These are phyloP conservation scores for Drosophila meridionalis DNA, from an alignment of 2,888 invertebrate genomes.

Conservation along the genomic window DNA sequence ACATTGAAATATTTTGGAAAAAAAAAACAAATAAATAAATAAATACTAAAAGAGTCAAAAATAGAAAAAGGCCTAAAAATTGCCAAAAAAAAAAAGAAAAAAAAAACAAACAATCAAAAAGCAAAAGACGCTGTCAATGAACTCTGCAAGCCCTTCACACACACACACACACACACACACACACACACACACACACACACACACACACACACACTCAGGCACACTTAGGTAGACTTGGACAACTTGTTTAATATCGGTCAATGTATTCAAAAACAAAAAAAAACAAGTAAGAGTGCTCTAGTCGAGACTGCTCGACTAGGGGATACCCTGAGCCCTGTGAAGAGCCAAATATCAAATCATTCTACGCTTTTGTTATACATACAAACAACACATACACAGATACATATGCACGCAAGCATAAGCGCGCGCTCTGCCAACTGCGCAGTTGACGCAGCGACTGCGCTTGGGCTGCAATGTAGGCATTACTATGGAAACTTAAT, in stretches of 20 bases:
- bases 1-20: constrained; percentile 52
- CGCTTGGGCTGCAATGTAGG: too few species aligned
- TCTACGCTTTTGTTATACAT: too few species aligned
- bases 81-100: constrained; percentile 1
- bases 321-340: too few species aligned
- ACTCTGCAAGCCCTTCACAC: constrained; percentile 68
- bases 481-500: too few species aligned
- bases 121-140: constrained; percentile 63
- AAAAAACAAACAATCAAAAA: constrained; percentile 21
- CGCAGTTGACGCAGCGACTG: too few species aligned
- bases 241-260: constrained; percentile 81
- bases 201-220: neutral
- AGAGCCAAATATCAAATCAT: too few species aligned
- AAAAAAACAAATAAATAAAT: constrained; percentile 2
- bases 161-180: constrained; percentile 6
- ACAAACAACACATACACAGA: too few species aligned
- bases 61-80: constrained; percentile 35
- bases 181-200: constrained; percentile 7
- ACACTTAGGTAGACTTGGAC: constrained; percentile 3
- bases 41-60: constrained; percentile 9
- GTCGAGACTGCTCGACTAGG: too few species aligned
- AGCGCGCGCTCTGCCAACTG: too few species aligned
- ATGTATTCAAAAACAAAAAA: constrained; percentile 64
- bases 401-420: too few species aligned
- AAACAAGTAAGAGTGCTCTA: too few species aligned